Evolutionary conservation across 2,888 invertebrate genomes (phyloP).

Genomic region (Philopedon plagiatum): DNA sequence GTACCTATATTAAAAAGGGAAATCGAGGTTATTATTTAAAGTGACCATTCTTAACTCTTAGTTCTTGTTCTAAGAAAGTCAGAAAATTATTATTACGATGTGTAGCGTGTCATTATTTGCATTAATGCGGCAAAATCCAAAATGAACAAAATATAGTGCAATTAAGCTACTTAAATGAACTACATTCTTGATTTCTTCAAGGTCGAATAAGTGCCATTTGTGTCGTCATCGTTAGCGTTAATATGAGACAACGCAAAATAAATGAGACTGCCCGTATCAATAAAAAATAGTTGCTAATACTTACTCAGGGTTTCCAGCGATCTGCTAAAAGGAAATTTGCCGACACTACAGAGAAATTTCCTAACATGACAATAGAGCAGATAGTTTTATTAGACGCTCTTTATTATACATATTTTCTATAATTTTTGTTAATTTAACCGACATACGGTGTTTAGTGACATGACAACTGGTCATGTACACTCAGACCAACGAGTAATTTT

Average conservation of each 20-base stretch:
- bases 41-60: neutral
- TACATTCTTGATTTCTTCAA: slow-evolving; percentile 41
- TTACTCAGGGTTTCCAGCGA: no score
- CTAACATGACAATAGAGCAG: no score
- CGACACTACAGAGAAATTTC: no score
- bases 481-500: no score
- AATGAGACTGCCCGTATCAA: neutral
- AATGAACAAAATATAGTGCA: slow-evolving; percentile 47
- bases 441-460: no score
- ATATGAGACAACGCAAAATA: slow-evolving; percentile 4
- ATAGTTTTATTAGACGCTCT: no score
- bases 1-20: neutral
- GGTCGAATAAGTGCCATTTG: slow-evolving; percentile 29
- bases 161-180: slow-evolving; percentile 46
- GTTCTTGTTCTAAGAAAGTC: slow-evolving; percentile 38
- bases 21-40: slow-evolving; percentile 14
- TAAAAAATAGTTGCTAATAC: no score
- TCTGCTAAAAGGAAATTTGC: no score
- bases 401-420: no score
- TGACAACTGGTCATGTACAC: no score
- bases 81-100: slow-evolving; percentile 38
- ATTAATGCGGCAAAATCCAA: slow-evolving; percentile 43
- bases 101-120: slow-evolving; percentile 46
- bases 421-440: no score
- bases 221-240: slow-evolving; percentile 14